These are phyloP conservation scores for Heliopora coerulea DNA, from an alignment of 92 coral and sea anemone genomes.

Conservation along the genomic window DNA sequence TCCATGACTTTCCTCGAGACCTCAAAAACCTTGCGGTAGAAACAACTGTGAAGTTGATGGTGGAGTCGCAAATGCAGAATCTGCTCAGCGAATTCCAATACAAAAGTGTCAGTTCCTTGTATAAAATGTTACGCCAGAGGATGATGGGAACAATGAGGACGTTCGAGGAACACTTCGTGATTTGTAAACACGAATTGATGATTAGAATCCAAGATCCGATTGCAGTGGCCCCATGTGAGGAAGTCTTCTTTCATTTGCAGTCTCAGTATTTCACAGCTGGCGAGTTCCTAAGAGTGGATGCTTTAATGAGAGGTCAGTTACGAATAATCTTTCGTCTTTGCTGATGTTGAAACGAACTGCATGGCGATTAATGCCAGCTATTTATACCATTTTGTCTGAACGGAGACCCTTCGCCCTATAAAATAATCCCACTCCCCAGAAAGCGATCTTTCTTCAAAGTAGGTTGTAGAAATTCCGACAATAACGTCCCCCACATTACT, in stretches of 20 bases:
- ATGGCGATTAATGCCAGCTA: too few relatives aligned
- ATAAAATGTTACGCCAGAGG: conserved; percentile 95
- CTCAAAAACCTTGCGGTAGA: conserved; percentile 82
- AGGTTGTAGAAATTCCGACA: too few relatives aligned
- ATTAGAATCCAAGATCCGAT: conserved; percentile 88
- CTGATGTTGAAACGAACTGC: too few relatives aligned
- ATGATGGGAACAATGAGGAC: conserved; percentile 84
- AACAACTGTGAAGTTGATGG: conserved; percentile 90
- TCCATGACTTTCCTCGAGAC: conserved; percentile 90
- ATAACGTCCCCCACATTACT: too few relatives aligned
- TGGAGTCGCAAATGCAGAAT: conserved; percentile 90
- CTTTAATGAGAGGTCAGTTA: conserved; percentile 70
- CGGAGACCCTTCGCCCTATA: too few relatives aligned
- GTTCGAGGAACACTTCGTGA: conserved; percentile 78
- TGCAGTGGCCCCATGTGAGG: conserved; percentile 75
- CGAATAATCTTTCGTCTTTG: not conserved
- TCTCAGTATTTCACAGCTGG: conserved; percentile 69
- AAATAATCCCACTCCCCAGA: too few relatives aligned
- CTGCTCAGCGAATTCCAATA: conserved; percentile 89
- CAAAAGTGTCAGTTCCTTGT: conserved; percentile 94
- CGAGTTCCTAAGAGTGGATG: conserved; percentile 87
- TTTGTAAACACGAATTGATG: conserved; percentile 82
- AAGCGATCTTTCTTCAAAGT: too few relatives aligned
- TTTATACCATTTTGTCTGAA: too few relatives aligned
- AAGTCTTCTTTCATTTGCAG: conserved; percentile 71